These are phyloP conservation scores for Clostera curtula DNA, from an alignment of 2,888 invertebrate genomes.

Conservation along the genomic window DNA sequence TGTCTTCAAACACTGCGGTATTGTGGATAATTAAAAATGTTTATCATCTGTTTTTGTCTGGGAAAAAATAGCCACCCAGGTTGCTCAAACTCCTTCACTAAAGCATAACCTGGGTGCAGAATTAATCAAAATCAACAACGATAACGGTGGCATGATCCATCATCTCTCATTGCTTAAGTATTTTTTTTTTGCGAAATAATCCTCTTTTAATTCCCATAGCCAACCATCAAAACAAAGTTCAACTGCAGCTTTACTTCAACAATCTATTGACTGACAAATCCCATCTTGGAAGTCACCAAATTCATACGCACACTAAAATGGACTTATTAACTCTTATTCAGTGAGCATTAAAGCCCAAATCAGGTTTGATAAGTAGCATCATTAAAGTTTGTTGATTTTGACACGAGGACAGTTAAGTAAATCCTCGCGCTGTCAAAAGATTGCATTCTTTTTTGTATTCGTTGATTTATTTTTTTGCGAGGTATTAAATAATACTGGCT, in stretches of 20 bases:
- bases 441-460: conserved; percentile 9
- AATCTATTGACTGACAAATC: conserved; percentile 55
- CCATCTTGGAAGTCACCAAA: conserved; percentile 22
- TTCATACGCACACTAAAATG: conserved; percentile 1
- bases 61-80: too few species aligned
- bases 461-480: conserved; percentile 6
- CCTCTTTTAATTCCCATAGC: conserved; percentile 39
- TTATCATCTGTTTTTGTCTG: too few species aligned
- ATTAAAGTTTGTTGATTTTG: conserved; percentile 1
- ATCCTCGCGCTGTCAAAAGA: conserved; percentile 23
- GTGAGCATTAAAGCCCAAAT: conserved; percentile 9
- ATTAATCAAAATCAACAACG: conserved; percentile 1
- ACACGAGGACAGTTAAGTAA: conserved; percentile 18
- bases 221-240: conserved; percentile 49
- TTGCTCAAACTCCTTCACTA: not conserved
- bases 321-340: conserved; percentile 3
- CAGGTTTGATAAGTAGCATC: conserved; percentile 3
- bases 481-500: conserved; percentile 5
- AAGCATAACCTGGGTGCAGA: not conserved
- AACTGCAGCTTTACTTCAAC: conserved; percentile 25
- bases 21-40: too few species aligned
- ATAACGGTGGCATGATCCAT: not conserved
- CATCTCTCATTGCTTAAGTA: not conserved
- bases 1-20: too few species aligned
- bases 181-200: conserved; percentile 25